Percentiles rank a stretch among this genome's conserved stretches.
These are phyloP conservation scores for Protonibea diacanthus DNA, from an alignment of 2,797 vertebrate genomes.

Conservation along the genomic window DNA sequence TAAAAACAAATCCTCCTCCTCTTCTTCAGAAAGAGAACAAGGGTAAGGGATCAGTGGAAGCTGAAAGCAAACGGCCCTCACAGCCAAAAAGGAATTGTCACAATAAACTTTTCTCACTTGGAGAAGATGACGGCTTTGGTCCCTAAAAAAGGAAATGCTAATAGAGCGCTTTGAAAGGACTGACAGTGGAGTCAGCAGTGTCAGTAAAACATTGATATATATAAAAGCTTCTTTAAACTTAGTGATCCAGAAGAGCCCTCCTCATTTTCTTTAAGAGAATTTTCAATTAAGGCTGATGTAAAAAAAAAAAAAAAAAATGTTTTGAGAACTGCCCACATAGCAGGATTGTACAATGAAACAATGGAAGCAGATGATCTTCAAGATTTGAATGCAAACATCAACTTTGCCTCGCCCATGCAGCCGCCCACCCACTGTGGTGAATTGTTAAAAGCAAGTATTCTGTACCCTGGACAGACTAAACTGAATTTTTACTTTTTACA, in stretches of 20 bases:
- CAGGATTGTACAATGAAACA: neutral
- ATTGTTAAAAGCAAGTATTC: neutral
- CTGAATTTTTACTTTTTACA: too few species aligned
- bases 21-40: constrained; percentile 3
- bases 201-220: neutral
- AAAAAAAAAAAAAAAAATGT: constrained; percentile 5
- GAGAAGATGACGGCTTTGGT: constrained; percentile 18
- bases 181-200: neutral
- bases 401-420: neutral
- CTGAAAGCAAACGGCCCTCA: neutral
- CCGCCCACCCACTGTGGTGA: constrained; percentile 3
- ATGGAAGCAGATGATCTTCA: neutral
- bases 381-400: neutral
- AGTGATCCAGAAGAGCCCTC: neutral
- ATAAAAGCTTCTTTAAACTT: constrained; percentile 10
- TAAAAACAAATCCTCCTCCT: constrained; percentile 9
- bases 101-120: constrained; percentile 9
- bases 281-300: neutral
- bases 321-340: neutral
- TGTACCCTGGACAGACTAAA: neutral
- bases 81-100: constrained; percentile 2
- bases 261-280: neutral
- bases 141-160: neutral
- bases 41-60: constrained; percentile 18
- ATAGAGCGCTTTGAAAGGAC: constrained; percentile 3